These are phyloP conservation scores for Gambelia wislizenii DNA, from an alignment of 2,797 vertebrate species.

Conservation along the genomic window DNA sequence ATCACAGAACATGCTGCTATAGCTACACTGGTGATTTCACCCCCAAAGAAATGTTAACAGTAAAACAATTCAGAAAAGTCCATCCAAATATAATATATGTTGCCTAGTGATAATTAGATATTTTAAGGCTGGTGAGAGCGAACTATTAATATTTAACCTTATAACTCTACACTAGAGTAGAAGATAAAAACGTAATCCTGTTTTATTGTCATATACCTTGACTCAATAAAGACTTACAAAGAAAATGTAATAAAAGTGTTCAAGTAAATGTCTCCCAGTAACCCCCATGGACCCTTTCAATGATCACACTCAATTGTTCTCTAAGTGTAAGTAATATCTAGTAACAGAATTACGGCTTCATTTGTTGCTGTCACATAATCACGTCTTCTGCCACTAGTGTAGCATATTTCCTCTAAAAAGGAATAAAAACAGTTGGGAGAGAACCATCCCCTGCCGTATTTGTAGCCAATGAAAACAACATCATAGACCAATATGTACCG, in stretches of 20 bases:
- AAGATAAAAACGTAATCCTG: slow-evolving; percentile 51
- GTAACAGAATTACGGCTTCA: slow-evolving; percentile 70
- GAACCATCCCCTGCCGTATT: slow-evolving; percentile 62
- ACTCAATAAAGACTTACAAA: slow-evolving; percentile 60
- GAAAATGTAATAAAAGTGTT: slow-evolving; percentile 65
- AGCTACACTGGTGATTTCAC: not conserved
- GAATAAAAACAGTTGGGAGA: slow-evolving; percentile 60
- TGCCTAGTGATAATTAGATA: slow-evolving; percentile 36
- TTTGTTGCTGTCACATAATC: slow-evolving; percentile 65
- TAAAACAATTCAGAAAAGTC: not conserved
- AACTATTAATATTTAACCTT: slow-evolving; percentile 51
- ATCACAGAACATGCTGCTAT: not conserved
- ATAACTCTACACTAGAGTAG: slow-evolving; percentile 52
- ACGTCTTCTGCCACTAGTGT: slow-evolving; percentile 59
- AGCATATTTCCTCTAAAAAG: slow-evolving; percentile 68
- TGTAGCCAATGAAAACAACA: slow-evolving; percentile 66
- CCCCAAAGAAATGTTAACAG: not conserved
- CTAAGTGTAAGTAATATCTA: slow-evolving; percentile 61
- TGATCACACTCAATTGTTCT: slow-evolving; percentile 60
- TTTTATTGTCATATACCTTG: slow-evolving; percentile 58
- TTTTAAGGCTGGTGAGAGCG: slow-evolving; percentile 22
- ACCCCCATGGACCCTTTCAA: slow-evolving; percentile 55
- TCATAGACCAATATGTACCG: slow-evolving; percentile 58
- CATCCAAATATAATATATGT: slow-evolving; percentile 18
- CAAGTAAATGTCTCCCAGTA: slow-evolving; percentile 66